phyloP scores from a whole-genome alignment of 2,797 vertebrate genomes.

The Fistularia tabacaria region DNA sequence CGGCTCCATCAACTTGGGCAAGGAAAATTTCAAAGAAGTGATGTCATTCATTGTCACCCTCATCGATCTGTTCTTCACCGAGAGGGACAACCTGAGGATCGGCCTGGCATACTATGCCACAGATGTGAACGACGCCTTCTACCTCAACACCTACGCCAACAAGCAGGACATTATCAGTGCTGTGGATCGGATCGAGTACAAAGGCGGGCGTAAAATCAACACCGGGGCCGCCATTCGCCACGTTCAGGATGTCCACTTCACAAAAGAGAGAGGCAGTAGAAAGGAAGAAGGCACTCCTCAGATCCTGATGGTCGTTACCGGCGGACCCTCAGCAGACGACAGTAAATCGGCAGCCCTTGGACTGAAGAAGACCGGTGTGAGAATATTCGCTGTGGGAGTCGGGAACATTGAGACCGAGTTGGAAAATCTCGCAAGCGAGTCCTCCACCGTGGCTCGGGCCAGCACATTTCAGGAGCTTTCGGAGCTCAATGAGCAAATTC shows the following conservation, averaged over 20 bases:
- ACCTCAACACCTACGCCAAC: slow-evolving; percentile 80
- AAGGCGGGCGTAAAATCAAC: slow-evolving; percentile 84
- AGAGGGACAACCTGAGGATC: slow-evolving; percentile 82
- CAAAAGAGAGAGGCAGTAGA: slow-evolving; percentile 85
- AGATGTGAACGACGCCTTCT: slow-evolving; percentile 88
- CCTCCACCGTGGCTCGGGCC: slow-evolving; percentile 78
- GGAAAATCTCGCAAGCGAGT: slow-evolving; percentile 79
- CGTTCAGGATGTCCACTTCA: slow-evolving; percentile 82
- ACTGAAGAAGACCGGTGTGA: slow-evolving; percentile 78
- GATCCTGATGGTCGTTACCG: slow-evolving; percentile 86
- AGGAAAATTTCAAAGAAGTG: slow-evolving; percentile 80
- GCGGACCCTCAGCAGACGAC: slow-evolving; percentile 83
- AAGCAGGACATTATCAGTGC: slow-evolving; percentile 80
- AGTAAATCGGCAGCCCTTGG: slow-evolving; percentile 79
- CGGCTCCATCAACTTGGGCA: slow-evolving; percentile 90
- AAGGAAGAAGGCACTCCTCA: slow-evolving; percentile 85
- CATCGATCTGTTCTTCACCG: slow-evolving; percentile 82
- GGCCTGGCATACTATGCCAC: slow-evolving; percentile 88
- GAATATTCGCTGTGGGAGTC: slow-evolving; percentile 87
- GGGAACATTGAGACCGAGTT: slow-evolving; percentile 80
- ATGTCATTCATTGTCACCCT: slow-evolving; percentile 80
- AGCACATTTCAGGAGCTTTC: slow-evolving; percentile 78
- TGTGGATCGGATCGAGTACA: slow-evolving; percentile 80
- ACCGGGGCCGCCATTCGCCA: slow-evolving; percentile 84
- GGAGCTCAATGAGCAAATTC: slow-evolving; percentile 87